A percentile compares a stretch with the other conserved stretches of the same genome.
These are phyloP conservation scores for Thymelicus acteon DNA, from an alignment of 2,888 invertebrate species.

Conservation along the genomic window DNA sequence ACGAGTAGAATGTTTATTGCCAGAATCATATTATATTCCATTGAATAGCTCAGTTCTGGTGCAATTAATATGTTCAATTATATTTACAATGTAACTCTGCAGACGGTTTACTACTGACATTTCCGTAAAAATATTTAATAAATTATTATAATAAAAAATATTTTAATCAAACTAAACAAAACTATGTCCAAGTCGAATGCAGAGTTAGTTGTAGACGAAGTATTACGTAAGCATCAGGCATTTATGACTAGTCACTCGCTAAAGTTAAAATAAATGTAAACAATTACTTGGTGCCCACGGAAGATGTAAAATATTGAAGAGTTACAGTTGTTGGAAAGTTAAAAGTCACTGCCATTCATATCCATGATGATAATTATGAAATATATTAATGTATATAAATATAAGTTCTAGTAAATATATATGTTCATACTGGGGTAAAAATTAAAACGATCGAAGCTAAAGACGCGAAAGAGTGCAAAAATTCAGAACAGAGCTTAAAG, in stretches of 20 bases:
- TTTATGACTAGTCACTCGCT: constrained; percentile 35
- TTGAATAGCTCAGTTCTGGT: constrained; percentile 20
- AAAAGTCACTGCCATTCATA: constrained; percentile 27
- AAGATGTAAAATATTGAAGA: not conserved
- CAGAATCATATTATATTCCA: not conserved
- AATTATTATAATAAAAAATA: not conserved
- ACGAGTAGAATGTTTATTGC: not conserved
- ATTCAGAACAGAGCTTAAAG: not conserved
- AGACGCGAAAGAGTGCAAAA: not conserved
- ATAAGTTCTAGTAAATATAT: not conserved
- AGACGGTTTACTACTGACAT: constrained; percentile 1
- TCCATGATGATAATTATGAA: constrained; percentile 3
- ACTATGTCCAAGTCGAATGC: constrained; percentile 11
- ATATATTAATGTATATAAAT: not conserved
- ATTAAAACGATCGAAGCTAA: not conserved
- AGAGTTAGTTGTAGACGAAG: constrained; percentile 3
- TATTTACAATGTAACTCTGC: constrained; percentile 18
- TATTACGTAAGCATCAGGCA: constrained; percentile 18
- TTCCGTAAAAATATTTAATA: not conserved
- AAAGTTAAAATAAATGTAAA: constrained; percentile 41
- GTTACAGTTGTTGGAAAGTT: not conserved
- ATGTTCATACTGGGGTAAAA: not conserved
- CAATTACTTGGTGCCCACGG: constrained; percentile 19
- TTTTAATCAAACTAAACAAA: not conserved
- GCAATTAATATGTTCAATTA: constrained; percentile 1